phyloP scores from a whole-genome alignment of 2,888 invertebrate genomes.

The Folsomia manolachei region DNA sequence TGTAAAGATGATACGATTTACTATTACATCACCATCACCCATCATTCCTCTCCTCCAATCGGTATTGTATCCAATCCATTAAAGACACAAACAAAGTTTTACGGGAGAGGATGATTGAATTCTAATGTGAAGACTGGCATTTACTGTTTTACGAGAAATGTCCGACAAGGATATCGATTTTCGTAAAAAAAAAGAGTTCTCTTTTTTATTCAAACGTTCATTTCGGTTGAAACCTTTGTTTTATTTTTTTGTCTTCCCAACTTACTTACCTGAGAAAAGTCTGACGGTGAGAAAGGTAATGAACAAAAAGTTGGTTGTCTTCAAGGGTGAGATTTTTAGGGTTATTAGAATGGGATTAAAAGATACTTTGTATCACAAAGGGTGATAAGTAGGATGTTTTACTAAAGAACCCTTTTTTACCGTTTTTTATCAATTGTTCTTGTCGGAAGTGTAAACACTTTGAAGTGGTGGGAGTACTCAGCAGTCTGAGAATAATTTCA shows the following conservation, averaged over 20 bases:
- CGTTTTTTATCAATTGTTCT: neutral
- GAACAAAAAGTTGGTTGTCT: neutral
- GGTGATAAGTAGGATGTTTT: neutral
- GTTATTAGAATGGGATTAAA: neutral
- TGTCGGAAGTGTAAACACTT: neutral
- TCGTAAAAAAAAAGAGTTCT: neutral
- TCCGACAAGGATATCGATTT: constrained; percentile 16
- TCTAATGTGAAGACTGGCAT: neutral
- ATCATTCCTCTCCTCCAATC: neutral
- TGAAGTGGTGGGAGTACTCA: neutral
- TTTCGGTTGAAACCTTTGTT: neutral
- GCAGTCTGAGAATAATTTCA: no score
- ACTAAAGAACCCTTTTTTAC: neutral
- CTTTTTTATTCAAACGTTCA: neutral
- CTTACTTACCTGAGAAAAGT: neutral
- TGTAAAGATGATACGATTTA: constrained; percentile 3
- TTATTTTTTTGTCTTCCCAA: neutral
- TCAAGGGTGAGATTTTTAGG: neutral
- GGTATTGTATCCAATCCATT: neutral
- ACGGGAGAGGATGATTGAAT: neutral
- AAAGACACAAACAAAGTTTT: no score
- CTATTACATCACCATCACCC: neutral
- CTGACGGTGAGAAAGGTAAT: neutral
- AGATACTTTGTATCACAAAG: neutral
- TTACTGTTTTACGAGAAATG: neutral